Evolutionary conservation across 1,140 invertebrate species (phyloP).

Genomic region (Heliothis virescens): DNA sequence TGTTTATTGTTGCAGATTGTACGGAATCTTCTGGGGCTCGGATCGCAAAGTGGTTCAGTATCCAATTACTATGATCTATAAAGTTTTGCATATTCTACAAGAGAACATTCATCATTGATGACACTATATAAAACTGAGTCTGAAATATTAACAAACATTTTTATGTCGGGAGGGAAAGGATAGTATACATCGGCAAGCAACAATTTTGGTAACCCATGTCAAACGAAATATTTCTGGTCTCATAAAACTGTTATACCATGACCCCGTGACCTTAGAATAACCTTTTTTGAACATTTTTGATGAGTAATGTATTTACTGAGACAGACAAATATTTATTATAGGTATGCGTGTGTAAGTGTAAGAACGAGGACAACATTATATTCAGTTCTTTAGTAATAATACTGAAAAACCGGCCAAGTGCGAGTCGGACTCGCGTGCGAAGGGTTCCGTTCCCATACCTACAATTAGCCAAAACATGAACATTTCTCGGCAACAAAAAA

Average conservation of each 20-base stretch:
- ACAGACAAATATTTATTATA: background rate
- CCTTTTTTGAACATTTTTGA: background rate
- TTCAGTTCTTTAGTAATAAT: too few relatives aligned
- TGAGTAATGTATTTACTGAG: background rate
- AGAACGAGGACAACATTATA: too few relatives aligned
- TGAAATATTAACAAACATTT: too few relatives aligned
- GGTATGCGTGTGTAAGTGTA: background rate
- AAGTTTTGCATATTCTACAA: too few relatives aligned
- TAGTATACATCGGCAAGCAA: background rate
- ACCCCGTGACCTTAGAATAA: background rate
- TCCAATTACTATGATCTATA: background rate
- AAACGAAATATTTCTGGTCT: background rate
- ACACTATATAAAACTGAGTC: too few relatives aligned
- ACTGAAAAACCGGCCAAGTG: too few relatives aligned
- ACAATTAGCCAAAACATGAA: too few relatives aligned
- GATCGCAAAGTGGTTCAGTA: background rate
- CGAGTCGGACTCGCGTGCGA: too few relatives aligned
- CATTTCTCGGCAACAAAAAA: too few relatives aligned
- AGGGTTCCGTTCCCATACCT: too few relatives aligned
- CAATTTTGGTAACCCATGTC: background rate
- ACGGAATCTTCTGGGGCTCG: constrained; percentile 6
- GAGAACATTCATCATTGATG: too few relatives aligned
- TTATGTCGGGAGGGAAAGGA: too few relatives aligned
- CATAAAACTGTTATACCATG: background rate
- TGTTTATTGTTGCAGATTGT: constrained; percentile 12